Evolutionary conservation across 2,113 vertebrate genomes (phyloP), one percentile per base, ranked within the genome.

Genomic region (Tursiops truncatus): DNA sequence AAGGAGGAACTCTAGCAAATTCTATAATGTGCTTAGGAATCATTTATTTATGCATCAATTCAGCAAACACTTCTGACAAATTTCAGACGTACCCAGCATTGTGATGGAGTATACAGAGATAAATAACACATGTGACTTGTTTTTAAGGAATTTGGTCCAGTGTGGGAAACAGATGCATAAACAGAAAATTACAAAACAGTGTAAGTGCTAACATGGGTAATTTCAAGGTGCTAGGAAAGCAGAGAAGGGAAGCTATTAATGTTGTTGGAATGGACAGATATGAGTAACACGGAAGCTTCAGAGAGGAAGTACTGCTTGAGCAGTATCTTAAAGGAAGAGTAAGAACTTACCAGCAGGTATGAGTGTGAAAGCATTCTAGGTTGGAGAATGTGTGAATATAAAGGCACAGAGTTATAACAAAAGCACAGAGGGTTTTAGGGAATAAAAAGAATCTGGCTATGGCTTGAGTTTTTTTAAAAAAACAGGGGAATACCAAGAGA

Each of bases 11-110:
- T 89, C 58, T 65, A 47, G 91, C 50, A 92, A 93, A 86, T 96
- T 93, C 86, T 86, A 81, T 73, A 91, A 85, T 91, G 67, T 82
- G 47, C 79, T 74, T 89, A 84, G 26, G 86, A 92, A 74, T 97
- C n/a, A 95, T 47, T 95, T 93, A 96, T 74, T 36, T 74, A 84
- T 79, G 58, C 44, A 95, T 84, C 87, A 82, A 97, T 92, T 96
- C 74, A 86, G 47, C 56, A 89, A 96, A 96, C 4, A 68, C 53
- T 95, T 84, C 56, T 63, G 71, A 91, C 67, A 96, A 44, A 81
- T 82, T 92, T 95, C 81, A 76, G 89, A 94, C 85, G 33, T 84
- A 76, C 10, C 38, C n/a, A 92, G 60, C 21, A 36, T 33, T 70
- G n/a, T 70, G 76, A 85, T 47, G 14, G 25, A 5, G 31, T 31